A percentile compares a stretch with the other conserved stretches of the same genome.
These are phyloP conservation scores for Pipistrellus nathusii DNA, from an alignment of 2,797 vertebrate genomes.

Conservation along the genomic window DNA sequence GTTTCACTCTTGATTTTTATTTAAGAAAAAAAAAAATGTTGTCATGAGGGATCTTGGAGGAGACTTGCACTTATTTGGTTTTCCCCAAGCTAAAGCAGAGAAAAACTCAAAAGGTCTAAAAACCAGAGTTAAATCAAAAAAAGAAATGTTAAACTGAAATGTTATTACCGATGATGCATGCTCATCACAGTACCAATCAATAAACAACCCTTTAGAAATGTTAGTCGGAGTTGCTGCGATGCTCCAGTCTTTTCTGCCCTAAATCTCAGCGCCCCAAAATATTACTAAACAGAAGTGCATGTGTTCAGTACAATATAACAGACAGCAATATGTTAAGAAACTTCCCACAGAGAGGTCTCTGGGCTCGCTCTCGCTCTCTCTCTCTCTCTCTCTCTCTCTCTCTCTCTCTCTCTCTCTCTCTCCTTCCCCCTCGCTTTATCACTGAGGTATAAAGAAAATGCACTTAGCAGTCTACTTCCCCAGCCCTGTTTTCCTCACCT, in stretches of 20 bases:
- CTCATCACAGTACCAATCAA: slow-evolving; percentile 73
- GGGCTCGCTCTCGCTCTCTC: slow-evolving; percentile 29
- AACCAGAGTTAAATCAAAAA: slow-evolving; percentile 80
- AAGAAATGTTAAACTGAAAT: slow-evolving; percentile 74
- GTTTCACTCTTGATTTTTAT: slow-evolving; percentile 86
- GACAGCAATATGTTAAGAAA: slow-evolving; percentile 80
- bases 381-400: slow-evolving; percentile 65
- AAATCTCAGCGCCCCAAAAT: slow-evolving; percentile 83
- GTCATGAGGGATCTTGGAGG: slow-evolving; percentile 85
- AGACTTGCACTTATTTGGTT: slow-evolving; percentile 85
- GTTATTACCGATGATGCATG: slow-evolving; percentile 81
- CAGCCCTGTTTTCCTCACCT: slow-evolving; percentile 6
- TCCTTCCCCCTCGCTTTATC: slow-evolving; percentile 51
- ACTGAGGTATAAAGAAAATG: slow-evolving; percentile 58
- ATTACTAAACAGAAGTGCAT: slow-evolving; percentile 85
- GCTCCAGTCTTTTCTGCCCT: slow-evolving; percentile 76
- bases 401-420: slow-evolving; percentile 49
- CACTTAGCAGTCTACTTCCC: not conserved
- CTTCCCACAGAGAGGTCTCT: slow-evolving; percentile 79
- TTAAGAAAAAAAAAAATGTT: slow-evolving; percentile 78
- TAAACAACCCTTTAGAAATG: slow-evolving; percentile 79
- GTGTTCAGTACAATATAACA: slow-evolving; percentile 83
- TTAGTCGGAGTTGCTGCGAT: slow-evolving; percentile 68
- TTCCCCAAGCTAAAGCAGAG: slow-evolving; percentile 82
- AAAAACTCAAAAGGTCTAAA: slow-evolving; percentile 83